Evolutionary conservation across 1,140 invertebrate species (phyloP), one percentile per base, ranked within the genome.

Genomic region (Penaeus japonicus): DNA sequence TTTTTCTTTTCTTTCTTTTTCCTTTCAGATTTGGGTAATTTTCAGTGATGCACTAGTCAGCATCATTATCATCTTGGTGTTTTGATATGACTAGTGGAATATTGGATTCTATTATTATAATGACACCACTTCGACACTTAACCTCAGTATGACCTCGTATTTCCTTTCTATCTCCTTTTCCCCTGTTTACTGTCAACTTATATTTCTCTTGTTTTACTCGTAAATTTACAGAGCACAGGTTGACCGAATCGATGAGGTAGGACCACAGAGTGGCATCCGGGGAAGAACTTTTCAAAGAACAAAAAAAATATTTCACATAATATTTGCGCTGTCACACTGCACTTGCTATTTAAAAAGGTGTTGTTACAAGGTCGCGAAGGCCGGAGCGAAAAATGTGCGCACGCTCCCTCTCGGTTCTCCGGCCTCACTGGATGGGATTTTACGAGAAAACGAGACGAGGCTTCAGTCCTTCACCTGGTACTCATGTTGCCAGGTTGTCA

Each of bases 221-320:
- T 88, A 88, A 88, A 83, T 59, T 53, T 35, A 54, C 22, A 83
- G 86, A 88, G 86, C 86, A 88, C 86, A 83, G 54, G 57, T 87
- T 54, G 86, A 77, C 83, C 83, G 86, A 88, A 83, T 65, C 32
- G 83, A 88, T 88, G 86, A 88, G 86, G 86, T 88, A 88, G 86
- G 80, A 88, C 83, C 65, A 83, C 32, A 57, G 53, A 82, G 86
- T 88, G 86, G 80, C 80, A 88, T 88, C 39, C 57, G 62, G 22
- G 27, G 57, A 39, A 39, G 4, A 4, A 4, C 39, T 39, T 39
- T 39, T 39, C 39, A 39, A 10, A 39, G 39, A 39, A 39, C 39
- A 0, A 39, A 39, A 39, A n/a, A 39, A 39, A 39, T 39, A 39
- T 39, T 83, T 83, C 80, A 83, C 86, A 88, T 83, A 78, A 53